phyloP scores from a whole-genome alignment of 2,113 vertebrate genomes.

The Penelope pileata region DNA sequence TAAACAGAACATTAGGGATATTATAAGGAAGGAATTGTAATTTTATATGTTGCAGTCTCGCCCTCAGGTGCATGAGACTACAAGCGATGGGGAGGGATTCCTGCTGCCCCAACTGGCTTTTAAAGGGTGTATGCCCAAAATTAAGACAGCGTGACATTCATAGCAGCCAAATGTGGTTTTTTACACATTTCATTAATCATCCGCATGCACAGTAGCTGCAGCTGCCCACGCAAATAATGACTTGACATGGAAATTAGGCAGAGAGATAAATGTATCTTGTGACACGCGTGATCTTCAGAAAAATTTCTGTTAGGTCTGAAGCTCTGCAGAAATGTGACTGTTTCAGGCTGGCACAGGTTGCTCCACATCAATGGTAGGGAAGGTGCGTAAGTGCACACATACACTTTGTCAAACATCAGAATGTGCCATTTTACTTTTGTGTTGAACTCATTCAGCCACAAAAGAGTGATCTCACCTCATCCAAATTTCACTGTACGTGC shows the following conservation, averaged over 20 bases:
- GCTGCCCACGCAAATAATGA: neutral
- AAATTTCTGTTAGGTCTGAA: neutral
- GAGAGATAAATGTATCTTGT: neutral
- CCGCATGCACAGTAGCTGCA: neutral
- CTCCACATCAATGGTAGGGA: neutral
- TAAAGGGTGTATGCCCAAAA: neutral
- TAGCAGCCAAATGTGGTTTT: neutral
- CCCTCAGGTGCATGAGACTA: neutral
- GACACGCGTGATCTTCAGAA: neutral
- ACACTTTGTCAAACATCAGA: neutral
- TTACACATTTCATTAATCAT: neutral
- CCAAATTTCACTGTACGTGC: accelerated
- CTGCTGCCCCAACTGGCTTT: neutral
- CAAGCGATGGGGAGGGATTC: neutral
- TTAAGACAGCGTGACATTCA: neutral
- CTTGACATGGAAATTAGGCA: neutral
- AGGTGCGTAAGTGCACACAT: accelerated
- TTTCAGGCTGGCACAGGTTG: neutral
- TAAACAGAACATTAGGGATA: neutral
- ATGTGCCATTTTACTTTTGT: neutral
- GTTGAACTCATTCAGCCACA: neutral
- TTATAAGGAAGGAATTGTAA: neutral
- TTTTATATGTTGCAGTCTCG: neutral
- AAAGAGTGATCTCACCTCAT: neutral
- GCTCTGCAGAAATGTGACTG: neutral